These are phyloP conservation scores for Sinhomidia bicolor DNA, from an alignment of 2,888 invertebrate species.

Conservation along the genomic window DNA sequence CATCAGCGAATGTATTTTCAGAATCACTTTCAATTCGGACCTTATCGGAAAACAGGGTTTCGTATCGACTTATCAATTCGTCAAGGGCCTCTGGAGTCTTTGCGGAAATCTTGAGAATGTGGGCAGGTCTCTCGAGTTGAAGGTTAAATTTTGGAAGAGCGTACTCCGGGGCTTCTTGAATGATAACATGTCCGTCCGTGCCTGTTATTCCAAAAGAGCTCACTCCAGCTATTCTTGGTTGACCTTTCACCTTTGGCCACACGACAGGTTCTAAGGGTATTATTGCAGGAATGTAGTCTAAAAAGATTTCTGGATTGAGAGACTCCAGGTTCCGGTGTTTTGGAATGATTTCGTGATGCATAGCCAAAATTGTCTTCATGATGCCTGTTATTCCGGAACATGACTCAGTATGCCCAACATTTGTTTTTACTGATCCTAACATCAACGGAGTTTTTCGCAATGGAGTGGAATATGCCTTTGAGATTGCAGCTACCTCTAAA, in stretches of 20 bases:
- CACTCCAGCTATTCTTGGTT: conserved; percentile 66
- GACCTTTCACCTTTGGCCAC: conserved; percentile 43
- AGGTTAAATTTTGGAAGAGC: not conserved
- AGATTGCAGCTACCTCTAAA: conserved; percentile 58
- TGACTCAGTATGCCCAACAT: conserved; percentile 72
- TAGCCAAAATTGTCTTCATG: conserved; percentile 67
- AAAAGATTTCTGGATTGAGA: conserved; percentile 71
- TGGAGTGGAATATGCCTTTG: conserved; percentile 27
- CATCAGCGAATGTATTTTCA: not conserved
- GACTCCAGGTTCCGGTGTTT: conserved; percentile 66
- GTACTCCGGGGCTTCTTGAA: conserved; percentile 68
- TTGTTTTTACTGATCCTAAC: conserved; percentile 70
- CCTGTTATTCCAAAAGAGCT: conserved; percentile 74
- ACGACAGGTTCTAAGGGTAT: conserved; percentile 61
- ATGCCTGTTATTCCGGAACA: conserved; percentile 71
- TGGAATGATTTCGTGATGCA: conserved; percentile 70
- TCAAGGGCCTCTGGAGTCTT: conserved; percentile 63
- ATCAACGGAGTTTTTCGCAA: not conserved
- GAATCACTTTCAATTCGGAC: not conserved
- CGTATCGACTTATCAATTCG: conserved; percentile 36
- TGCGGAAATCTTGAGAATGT: conserved; percentile 66
- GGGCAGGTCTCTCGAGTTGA: conserved; percentile 28
- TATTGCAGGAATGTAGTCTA: conserved; percentile 67
- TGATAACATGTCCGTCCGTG: conserved; percentile 70
- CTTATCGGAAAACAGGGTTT: not conserved